Percentiles rank a stretch among this genome's conserved stretches.
Conservation (phyloP, 2,113 vertebrate genomes). For the Cardinalis cardinalis region DNA sequence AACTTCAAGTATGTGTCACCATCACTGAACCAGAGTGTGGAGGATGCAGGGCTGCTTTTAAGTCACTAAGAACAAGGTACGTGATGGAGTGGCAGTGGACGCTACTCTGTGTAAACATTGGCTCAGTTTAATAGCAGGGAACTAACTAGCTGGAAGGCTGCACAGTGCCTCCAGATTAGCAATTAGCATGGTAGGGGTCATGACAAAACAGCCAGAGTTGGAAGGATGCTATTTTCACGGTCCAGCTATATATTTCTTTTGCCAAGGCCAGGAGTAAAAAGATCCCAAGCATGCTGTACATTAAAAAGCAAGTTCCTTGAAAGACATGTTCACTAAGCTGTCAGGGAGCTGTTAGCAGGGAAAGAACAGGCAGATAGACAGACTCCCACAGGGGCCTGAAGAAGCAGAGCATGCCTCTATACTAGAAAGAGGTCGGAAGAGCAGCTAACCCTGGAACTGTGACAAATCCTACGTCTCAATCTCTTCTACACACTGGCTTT, state of each 20-base stretch:
- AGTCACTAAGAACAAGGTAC: neutral
- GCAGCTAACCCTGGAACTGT: slow-evolving; percentile 37
- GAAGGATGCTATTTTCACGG: neutral
- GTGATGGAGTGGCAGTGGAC: neutral
- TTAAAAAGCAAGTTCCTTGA: neutral
- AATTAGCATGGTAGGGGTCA: neutral
- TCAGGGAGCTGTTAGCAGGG: neutral
- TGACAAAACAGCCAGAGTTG: neutral
- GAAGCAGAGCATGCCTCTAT: neutral
- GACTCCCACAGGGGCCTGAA: neutral
- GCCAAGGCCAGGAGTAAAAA: neutral
- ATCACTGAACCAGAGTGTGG: neutral
- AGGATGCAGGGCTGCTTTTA: neutral
- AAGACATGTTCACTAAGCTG: neutral
- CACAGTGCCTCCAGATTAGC: neutral
- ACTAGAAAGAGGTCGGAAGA: slow-evolving; percentile 12
- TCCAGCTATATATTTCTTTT: neutral
- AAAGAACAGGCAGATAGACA: neutral
- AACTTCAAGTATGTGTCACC: neutral
- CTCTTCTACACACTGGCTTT: slow-evolving; percentile 17
- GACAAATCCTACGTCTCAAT: slow-evolving; percentile 19
- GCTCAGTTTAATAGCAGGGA: neutral
- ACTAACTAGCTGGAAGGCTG: neutral
- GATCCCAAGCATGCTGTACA: neutral
- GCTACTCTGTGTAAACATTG: neutral